Evolutionary conservation across 2,888 invertebrate genomes (phyloP).

Genomic region (Oscheius myriophilus): DNA sequence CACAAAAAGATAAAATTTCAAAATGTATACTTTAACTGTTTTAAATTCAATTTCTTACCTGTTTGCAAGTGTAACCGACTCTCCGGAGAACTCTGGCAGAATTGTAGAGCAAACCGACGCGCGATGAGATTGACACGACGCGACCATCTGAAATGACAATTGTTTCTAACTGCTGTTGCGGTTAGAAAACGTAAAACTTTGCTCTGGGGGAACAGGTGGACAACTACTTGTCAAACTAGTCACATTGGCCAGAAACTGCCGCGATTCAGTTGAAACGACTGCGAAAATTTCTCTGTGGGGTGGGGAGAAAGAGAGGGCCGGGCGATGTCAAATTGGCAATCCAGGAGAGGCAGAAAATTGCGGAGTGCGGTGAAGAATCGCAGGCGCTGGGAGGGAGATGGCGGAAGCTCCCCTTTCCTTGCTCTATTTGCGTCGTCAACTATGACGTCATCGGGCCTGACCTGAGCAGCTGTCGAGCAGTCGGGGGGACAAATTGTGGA

Average conservation of each 20-base stretch:
- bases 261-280: neutral
- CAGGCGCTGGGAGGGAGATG: constrained; percentile 1
- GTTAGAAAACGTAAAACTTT: neutral
- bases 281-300: no score
- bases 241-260: neutral
- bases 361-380: constrained; percentile 7
- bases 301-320: no score
- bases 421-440: constrained; percentile 27
- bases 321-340: no score
- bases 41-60: no score
- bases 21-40: neutral
- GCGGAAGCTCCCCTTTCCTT: constrained; percentile 18
- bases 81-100: constrained; percentile 21
- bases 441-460: constrained; percentile 23
- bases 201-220: neutral
- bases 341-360: neutral
- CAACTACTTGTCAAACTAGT: neutral
- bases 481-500: no score
- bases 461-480: constrained; percentile 21
- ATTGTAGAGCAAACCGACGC: constrained; percentile 15
- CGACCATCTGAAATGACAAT: constrained; percentile 22
- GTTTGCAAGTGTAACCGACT: constrained; percentile 7
- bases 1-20: neutral
- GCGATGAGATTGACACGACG: constrained; percentile 12
- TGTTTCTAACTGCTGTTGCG: neutral